These are phyloP conservation scores for Phrynocephalus guinanensis DNA, from an alignment of 2,797 vertebrate species.

Conservation along the genomic window DNA sequence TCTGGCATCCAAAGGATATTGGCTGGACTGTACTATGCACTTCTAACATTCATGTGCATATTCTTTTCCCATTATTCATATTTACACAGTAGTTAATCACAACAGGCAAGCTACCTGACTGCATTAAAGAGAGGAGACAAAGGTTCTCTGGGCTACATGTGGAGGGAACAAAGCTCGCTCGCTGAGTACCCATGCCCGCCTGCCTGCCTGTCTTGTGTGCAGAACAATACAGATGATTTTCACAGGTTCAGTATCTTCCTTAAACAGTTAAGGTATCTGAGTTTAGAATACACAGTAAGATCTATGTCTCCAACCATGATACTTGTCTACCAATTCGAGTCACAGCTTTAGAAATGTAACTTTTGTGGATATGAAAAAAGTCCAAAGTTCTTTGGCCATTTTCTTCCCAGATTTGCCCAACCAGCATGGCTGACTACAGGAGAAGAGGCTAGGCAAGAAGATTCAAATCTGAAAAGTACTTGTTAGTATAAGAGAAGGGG, in stretches of 20 bases:
- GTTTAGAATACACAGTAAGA: neutral
- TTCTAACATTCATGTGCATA: neutral
- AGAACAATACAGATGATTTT: neutral
- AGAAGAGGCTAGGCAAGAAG: neutral
- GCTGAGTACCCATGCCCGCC: neutral
- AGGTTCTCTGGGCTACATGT: neutral
- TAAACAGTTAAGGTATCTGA: neutral
- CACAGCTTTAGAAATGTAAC: too few relatives aligned
- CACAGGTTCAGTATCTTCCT: neutral
- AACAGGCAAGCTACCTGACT: neutral
- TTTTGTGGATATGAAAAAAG: too few relatives aligned
- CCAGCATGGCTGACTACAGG: neutral
- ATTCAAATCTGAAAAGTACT: neutral
- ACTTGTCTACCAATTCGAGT: neutral
- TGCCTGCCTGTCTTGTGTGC: neutral
- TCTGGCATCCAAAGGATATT: neutral
- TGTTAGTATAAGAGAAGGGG: neutral
- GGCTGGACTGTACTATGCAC: neutral
- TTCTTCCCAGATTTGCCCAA: too few relatives aligned
- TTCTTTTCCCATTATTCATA: neutral
- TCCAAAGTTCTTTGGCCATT: too few relatives aligned
- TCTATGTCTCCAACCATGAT: neutral
- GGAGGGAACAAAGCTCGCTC: conserved; percentile 1
- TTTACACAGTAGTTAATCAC: neutral
- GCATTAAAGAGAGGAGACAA: neutral